These are phyloP conservation scores for Pseudomyrmex dendroicus DNA, from an alignment of 1,140 invertebrate species.

Conservation along the genomic window DNA sequence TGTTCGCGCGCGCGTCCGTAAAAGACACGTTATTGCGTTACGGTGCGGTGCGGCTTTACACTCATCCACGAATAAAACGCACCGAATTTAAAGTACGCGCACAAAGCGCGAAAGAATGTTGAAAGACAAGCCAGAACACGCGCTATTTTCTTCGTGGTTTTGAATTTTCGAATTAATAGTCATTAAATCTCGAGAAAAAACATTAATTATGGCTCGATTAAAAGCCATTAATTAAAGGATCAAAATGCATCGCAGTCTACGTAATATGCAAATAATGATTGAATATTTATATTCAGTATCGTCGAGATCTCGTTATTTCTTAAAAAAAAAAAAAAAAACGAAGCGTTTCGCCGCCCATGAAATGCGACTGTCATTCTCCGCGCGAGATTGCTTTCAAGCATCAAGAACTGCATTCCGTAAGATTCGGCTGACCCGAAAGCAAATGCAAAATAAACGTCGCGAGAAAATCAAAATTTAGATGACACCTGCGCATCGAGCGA, in stretches of 20 bases:
- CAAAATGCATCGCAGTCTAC: too few species aligned
- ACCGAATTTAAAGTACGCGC: conserved; percentile 24
- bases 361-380: background rate
- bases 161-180: too few species aligned
- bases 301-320: background rate
- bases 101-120: background rate
- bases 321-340: background rate
- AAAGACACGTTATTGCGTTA: conserved; percentile 29
- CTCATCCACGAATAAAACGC: background rate
- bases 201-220: too few species aligned
- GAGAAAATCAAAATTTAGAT: conserved; percentile 35
- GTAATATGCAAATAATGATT: too few species aligned
- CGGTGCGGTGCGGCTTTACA: conserved; percentile 31
- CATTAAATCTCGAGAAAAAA: too few species aligned
- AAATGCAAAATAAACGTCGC: conserved; percentile 6
- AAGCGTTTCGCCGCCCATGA: background rate
- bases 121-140: background rate
- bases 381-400: background rate
- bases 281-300: background rate
- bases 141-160: too few species aligned
- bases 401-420: conserved; percentile 29
- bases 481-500: background rate
- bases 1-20: conserved; percentile 26
- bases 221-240: too few species aligned
- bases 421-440: conserved; percentile 32